A percentile compares a stretch with the other conserved stretches of the same genome.
Evolutionary conservation across 2,113 vertebrate genomes (phyloP).

Genomic region (Eulemur rufifrons): DNA sequence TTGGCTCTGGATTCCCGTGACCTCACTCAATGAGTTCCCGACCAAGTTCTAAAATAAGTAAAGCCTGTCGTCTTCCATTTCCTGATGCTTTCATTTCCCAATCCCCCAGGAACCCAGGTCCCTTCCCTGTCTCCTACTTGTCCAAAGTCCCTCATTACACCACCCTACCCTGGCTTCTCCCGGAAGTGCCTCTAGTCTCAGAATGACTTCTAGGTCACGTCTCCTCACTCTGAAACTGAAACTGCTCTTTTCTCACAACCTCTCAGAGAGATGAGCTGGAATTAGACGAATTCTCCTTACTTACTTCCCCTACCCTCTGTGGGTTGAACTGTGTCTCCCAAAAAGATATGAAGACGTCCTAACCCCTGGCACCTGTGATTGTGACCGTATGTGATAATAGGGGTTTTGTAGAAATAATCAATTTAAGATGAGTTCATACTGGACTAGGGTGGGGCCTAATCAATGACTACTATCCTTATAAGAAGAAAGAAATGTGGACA

Average conservation of each 20-base stretch:
- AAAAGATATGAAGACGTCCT: neutral
- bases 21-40: neutral
- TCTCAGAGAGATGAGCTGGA: neutral
- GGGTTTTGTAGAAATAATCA: neutral
- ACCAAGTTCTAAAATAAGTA: neutral
- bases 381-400: neutral
- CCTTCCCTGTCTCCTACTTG: neutral
- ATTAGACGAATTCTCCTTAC: neutral
- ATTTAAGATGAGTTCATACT: neutral
- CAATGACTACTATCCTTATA: neutral
- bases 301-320: neutral
- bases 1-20: neutral
- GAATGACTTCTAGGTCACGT: neutral
- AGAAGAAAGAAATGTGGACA: neutral
- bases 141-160: neutral
- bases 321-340: neutral
- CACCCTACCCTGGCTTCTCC: neutral
- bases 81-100: neutral
- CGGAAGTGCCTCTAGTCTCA: neutral
- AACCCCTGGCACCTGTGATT: neutral
- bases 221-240: neutral
- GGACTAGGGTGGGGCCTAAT: neutral
- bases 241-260: neutral
- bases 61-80: neutral
- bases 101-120: neutral